Conservation (phyloP, 2,888 invertebrate genomes). For the Dasypolia templi region DNA sequence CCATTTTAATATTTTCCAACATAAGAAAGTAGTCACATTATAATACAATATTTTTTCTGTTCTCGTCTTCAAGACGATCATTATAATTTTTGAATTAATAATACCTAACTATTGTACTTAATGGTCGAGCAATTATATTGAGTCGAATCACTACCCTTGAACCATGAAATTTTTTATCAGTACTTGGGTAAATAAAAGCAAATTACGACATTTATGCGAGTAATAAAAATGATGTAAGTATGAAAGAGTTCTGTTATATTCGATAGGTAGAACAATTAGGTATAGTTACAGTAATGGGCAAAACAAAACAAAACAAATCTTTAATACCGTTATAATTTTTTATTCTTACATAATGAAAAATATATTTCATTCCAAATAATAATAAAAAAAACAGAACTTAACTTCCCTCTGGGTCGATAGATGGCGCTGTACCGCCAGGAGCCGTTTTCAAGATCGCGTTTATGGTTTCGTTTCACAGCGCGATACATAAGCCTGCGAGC, state of each 20-base stretch:
- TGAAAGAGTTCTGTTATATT: background rate
- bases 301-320: too few species aligned
- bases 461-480: conserved; percentile 1
- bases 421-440: conserved; percentile 10
- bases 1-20: background rate
- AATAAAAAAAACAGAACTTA: background rate
- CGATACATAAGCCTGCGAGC: background rate
- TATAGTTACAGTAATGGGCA: background rate
- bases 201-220: background rate
- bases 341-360: background rate
- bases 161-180: conserved; percentile 23
- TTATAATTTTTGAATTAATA: conserved; percentile 66
- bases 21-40: too few species aligned
- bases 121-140: conserved; percentile 13
- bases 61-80: conserved; percentile 65
- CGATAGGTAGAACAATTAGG: background rate
- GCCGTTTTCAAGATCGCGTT: background rate
- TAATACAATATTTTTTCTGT: too few species aligned
- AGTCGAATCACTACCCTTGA: conserved; percentile 35
- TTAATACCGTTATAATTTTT: background rate
- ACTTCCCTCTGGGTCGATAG: background rate
- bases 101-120: background rate
- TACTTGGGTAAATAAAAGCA: background rate
- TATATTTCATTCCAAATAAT: background rate
- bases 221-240: background rate